A percentile compares a stretch with the other conserved stretches of the same genome.
Conservation (phyloP, 2,113 vertebrate species). For the Apaloderma vittatum region DNA sequence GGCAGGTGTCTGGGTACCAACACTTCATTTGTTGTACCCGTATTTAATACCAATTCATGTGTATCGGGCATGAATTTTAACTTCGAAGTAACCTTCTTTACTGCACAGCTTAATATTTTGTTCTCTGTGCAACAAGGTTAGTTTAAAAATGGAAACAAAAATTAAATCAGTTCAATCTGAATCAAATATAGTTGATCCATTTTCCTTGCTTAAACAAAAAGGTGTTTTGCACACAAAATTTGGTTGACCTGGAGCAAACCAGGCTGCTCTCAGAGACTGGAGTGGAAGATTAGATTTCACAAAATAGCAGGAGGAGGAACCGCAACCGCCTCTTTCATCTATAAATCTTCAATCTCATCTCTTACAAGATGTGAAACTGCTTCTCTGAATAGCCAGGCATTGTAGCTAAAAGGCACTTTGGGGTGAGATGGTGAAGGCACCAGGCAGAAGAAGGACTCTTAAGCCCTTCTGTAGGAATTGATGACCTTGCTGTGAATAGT, state of each 20-base stretch:
- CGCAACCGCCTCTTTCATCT: not conserved
- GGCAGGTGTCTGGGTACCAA: not conserved
- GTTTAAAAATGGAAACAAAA: not conserved
- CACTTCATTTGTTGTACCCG: not conserved
- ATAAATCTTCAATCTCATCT: not conserved
- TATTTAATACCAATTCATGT: not conserved
- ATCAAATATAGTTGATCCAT: not conserved
- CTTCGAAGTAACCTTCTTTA: not conserved
- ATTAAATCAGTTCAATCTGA: not conserved
- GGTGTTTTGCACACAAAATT: not conserved
- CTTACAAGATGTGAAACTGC: not conserved
- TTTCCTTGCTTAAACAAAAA: not conserved
- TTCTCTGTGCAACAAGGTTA: not conserved
- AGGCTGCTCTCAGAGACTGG: not conserved
- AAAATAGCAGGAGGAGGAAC: not conserved
- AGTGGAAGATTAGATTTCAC: not conserved
- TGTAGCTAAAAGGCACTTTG: not conserved
- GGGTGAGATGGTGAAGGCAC: not conserved
- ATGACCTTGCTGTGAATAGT: not conserved
- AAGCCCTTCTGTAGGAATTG: not conserved
- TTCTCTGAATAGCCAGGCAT: not conserved
- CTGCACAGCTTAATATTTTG: not conserved
- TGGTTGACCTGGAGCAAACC: not conserved
- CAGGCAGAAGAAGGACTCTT: not conserved
- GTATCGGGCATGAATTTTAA: not conserved